Conservation (phyloP, 1,140 invertebrate genomes). For the Eupristina koningsbergeri region DNA sequence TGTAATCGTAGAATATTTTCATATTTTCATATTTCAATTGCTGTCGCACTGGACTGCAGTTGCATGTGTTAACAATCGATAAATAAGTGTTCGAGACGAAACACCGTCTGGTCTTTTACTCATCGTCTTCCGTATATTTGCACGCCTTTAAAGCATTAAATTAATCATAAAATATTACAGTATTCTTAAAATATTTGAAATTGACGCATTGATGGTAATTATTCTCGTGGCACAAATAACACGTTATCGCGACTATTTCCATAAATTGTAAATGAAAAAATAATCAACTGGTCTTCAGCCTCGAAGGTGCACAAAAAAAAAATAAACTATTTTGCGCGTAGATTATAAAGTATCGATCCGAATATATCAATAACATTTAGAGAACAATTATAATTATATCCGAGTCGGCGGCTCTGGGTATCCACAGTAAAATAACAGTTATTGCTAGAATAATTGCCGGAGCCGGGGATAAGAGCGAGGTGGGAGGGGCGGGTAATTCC, state of each 20-base stretch:
- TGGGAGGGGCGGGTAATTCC: neutral
- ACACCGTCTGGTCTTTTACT: neutral
- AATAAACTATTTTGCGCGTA: no score
- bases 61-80: neutral
- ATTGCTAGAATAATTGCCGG: slow-evolving; percentile 2
- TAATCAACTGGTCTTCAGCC: slow-evolving; percentile 13
- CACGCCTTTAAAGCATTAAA: neutral
- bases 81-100: neutral
- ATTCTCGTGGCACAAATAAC: neutral
- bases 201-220: neutral
- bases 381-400: slow-evolving; percentile 34
- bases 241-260: neutral
- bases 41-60: neutral
- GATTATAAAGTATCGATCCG: neutral
- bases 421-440: slow-evolving; percentile 6
- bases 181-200: neutral
- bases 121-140: neutral
- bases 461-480: neutral
- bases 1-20: no score
- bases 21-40: neutral
- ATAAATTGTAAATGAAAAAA: slow-evolving; percentile 29
- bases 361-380: neutral
- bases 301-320: neutral
- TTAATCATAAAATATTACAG: neutral
- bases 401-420: slow-evolving; percentile 9